A percentile compares a stretch with the other conserved stretches of the same genome.
Conservation (phyloP, 2,888 invertebrate genomes). For the Glyphotaelius pellucidus region DNA sequence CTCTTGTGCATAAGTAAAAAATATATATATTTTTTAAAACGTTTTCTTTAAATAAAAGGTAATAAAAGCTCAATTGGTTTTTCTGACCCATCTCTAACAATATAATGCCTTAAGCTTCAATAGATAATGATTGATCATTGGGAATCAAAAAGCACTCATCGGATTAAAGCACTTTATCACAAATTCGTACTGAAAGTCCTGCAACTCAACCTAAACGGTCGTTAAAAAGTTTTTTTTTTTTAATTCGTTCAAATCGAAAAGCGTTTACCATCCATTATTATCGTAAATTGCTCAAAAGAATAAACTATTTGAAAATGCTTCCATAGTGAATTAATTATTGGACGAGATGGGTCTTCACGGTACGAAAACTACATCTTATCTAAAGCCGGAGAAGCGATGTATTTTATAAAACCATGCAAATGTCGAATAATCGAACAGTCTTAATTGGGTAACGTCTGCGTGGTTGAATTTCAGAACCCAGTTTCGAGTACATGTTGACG, state of each 20-base stretch:
- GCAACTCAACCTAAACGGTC: neutral
- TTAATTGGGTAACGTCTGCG: too few species aligned
- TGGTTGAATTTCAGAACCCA: too few species aligned
- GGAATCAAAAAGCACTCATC: slow-evolving; percentile 2
- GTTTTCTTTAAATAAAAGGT: neutral
- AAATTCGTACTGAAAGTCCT: neutral
- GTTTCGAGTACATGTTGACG: too few species aligned
- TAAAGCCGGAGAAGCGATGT: neutral
- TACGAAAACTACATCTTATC: neutral
- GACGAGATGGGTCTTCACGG: neutral
- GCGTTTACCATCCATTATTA: neutral
- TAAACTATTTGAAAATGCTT: neutral
- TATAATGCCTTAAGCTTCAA: neutral
- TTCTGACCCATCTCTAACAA: neutral
- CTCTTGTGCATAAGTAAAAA: too few species aligned
- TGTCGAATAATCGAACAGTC: too few species aligned
- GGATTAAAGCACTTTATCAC: neutral
- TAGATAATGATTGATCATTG: neutral
- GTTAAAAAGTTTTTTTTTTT: neutral
- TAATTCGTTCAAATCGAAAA: neutral
- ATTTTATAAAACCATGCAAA: neutral
- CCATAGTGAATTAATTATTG: neutral
- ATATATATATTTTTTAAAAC: too few species aligned
- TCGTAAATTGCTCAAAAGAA: slow-evolving; percentile 2
- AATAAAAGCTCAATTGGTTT: neutral